These are phyloP conservation scores for Melikaiella ostensackeni DNA, from an alignment of 2,888 invertebrate species.

Conservation along the genomic window DNA sequence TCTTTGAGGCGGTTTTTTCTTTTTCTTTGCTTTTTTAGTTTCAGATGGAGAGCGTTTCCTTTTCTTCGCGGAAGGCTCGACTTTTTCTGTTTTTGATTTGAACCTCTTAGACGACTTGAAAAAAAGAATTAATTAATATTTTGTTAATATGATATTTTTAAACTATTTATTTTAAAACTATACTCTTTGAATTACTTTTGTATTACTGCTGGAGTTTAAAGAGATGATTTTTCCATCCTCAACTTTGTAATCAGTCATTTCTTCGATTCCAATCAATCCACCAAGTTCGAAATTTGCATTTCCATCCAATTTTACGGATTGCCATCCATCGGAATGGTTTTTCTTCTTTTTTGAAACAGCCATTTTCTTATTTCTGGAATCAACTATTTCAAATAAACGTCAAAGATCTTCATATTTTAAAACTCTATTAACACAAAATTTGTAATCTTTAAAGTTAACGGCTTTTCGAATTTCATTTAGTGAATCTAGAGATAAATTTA, in stretches of 20 bases:
- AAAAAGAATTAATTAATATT: background rate
- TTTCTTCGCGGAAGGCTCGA: background rate
- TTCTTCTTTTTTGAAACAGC: slow-evolving; percentile 50
- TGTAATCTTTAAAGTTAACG: too few species aligned
- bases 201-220: slow-evolving; percentile 39
- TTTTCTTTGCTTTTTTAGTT: slow-evolving; percentile 4
- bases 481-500: too few species aligned
- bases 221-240: slow-evolving; percentile 57
- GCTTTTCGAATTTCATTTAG: too few species aligned
- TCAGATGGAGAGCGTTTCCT: background rate
- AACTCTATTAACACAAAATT: background rate
- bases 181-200: slow-evolving; percentile 40
- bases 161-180: background rate
- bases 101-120: background rate
- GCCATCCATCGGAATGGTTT: slow-evolving; percentile 80
- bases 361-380: slow-evolving; percentile 12
- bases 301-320: slow-evolving; percentile 83
- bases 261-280: slow-evolving; percentile 88
- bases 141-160: background rate
- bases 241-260: slow-evolving; percentile 84
- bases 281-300: slow-evolving; percentile 79
- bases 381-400: background rate
- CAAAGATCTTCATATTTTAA: background rate
- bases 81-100: background rate
- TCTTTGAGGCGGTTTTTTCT: slow-evolving; percentile 22